Conservation (phyloP, 1,140 invertebrate genomes). For the Agraylea sexmaculata region DNA sequence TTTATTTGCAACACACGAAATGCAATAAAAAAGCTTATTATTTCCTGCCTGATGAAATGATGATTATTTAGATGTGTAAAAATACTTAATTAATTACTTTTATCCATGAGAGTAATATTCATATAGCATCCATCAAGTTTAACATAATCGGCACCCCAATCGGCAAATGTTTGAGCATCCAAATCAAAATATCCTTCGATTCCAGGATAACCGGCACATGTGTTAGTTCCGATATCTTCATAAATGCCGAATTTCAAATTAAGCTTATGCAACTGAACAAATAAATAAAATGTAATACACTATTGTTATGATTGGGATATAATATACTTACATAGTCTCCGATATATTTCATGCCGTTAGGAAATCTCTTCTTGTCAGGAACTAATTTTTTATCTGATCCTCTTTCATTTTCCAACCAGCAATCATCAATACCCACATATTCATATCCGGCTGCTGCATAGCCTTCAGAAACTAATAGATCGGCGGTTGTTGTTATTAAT, state of each 20-base stretch:
- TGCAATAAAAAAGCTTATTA: constrained; percentile 1
- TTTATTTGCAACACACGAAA: too few relatives aligned
- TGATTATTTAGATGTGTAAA: background rate
- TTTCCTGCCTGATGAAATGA: background rate
- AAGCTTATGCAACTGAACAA: constrained; percentile 56
- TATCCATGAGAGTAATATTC: constrained; percentile 43
- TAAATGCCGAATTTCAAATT: constrained; percentile 84
- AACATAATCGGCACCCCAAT: constrained; percentile 82
- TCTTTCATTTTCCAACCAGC: constrained; percentile 65
- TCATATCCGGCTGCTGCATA: constrained; percentile 72
- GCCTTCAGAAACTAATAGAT: constrained; percentile 64
- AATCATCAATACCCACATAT: constrained; percentile 82
- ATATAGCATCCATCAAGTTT: constrained; percentile 83
- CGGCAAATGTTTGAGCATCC: constrained; percentile 76
- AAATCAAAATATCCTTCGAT: constrained; percentile 57
- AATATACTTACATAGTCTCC: constrained; percentile 65
- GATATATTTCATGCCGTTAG: constrained; percentile 67
- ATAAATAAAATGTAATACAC: constrained; percentile 2
- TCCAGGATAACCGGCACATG: constrained; percentile 79
- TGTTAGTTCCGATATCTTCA: constrained; percentile 72
- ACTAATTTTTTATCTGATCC: constrained; percentile 53
- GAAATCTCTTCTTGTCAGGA: constrained; percentile 65
- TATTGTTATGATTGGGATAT: background rate
- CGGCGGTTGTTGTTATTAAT: constrained; percentile 69
- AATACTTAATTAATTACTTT: constrained; percentile 25